Evolutionary conservation across 1,140 invertebrate species (phyloP).

Genomic region (Bombus turneri): DNA sequence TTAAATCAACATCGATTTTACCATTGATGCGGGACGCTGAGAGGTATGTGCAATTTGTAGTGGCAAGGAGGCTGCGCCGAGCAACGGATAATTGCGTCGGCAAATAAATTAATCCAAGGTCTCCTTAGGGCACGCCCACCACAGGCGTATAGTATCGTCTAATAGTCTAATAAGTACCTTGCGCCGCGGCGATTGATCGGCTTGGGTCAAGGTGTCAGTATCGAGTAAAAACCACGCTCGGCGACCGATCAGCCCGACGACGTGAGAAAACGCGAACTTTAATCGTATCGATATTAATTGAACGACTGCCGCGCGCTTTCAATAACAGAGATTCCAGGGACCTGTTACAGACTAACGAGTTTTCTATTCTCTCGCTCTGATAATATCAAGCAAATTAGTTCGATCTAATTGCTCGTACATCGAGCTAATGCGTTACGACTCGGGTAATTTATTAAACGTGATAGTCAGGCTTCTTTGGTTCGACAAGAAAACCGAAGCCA

Average conservation of each 20-base stretch:
- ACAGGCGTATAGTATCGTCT: constrained; percentile 65
- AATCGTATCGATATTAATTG: constrained; percentile 18
- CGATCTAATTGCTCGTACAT: constrained; percentile 2
- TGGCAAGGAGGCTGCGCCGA: constrained; percentile 55
- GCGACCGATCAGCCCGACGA: background rate
- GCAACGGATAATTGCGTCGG: constrained; percentile 73
- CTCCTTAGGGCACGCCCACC: constrained; percentile 70
- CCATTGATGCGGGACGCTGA: constrained; percentile 21
- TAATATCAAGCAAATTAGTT: background rate
- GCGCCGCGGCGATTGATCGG: constrained; percentile 43
- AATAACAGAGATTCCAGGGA: constrained; percentile 24
- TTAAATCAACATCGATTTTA: constrained; percentile 55
- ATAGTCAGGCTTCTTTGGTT: background rate
- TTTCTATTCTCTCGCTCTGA: background rate
- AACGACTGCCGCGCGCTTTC: background rate
- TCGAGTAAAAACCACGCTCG: background rate
- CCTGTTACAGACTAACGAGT: background rate
- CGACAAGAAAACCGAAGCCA: background rate
- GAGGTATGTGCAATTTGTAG: constrained; percentile 53
- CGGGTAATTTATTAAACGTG: constrained; percentile 20
- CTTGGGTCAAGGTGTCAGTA: constrained; percentile 45
- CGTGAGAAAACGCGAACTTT: constrained; percentile 23
- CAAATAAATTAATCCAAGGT: constrained; percentile 73
- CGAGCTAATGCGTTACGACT: background rate
- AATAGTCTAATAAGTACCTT: constrained; percentile 64